A percentile compares a stretch with the other conserved stretches of the same genome.
phyloP scores from a whole-genome alignment of 2,113 vertebrate species.

The Mirza zaza region DNA sequence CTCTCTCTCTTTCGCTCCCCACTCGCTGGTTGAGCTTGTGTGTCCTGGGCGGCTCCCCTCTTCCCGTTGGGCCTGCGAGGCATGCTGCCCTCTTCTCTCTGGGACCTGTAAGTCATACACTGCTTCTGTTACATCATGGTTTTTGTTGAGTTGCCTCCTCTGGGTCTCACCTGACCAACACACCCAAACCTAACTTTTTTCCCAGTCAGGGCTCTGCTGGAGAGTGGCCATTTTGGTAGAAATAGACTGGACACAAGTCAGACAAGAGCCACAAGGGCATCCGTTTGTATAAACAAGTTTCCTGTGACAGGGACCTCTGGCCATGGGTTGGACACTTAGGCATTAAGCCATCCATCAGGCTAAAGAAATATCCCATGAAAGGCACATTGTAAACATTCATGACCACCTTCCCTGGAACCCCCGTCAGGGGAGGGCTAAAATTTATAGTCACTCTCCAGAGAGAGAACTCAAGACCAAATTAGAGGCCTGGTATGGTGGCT shows the following conservation, averaged over 20 bases:
- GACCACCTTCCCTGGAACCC: not conserved
- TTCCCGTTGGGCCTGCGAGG: not conserved
- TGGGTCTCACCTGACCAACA: not conserved
- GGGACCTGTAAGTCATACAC: not conserved
- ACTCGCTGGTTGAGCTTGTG: not conserved
- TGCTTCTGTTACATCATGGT: accelerated
- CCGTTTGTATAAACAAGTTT: not conserved
- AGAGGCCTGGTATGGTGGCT: too few relatives aligned
- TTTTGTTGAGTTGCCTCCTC: not conserved
- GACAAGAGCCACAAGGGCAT: not conserved
- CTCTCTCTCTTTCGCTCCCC: not conserved
- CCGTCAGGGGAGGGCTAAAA: not conserved
- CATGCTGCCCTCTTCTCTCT: not conserved
- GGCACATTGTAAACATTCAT: not conserved
- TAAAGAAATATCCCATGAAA: not conserved
- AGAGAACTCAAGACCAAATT: not conserved
- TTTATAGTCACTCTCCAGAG: not conserved
- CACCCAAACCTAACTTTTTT: not conserved
- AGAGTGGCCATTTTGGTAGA: not conserved
- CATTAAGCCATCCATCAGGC: not conserved
- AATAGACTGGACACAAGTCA: not conserved
- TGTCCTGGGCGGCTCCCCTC: too few relatives aligned
- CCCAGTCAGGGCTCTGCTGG: not conserved
- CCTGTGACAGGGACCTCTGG: not conserved
- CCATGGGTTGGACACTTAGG: not conserved